Conservation (phyloP, 1,140 invertebrate genomes). For the Nasonia vitripennis region DNA sequence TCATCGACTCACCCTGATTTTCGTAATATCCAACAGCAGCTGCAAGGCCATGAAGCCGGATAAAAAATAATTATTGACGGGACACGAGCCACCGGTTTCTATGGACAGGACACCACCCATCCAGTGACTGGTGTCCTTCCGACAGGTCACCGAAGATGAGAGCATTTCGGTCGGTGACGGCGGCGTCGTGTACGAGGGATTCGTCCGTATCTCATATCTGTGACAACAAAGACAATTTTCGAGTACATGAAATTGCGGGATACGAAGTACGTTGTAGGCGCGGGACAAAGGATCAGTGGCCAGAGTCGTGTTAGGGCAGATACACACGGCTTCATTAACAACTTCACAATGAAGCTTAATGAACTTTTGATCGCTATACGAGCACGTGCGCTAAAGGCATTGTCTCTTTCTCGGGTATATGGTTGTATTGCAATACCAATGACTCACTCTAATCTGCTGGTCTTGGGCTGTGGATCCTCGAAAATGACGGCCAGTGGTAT, state of each 20-base stretch:
- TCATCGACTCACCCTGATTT: slow-evolving; percentile 77
- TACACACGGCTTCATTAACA: too few relatives aligned
- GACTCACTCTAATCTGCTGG: slow-evolving; percentile 76
- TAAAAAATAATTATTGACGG: slow-evolving; percentile 84
- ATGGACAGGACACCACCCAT: slow-evolving; percentile 79
- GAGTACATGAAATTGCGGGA: too few relatives aligned
- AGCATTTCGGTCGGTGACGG: slow-evolving; percentile 79
- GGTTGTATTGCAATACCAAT: too few relatives aligned
- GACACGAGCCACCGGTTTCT: slow-evolving; percentile 81
- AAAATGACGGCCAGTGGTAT: slow-evolving; percentile 84
- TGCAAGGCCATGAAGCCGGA: slow-evolving; percentile 85
- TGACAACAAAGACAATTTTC: slow-evolving; percentile 39
- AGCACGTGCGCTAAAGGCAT: too few relatives aligned
- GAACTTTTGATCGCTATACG: too few relatives aligned
- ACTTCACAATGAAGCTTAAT: too few relatives aligned
- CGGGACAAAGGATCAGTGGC: too few relatives aligned
- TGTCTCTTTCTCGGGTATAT: too few relatives aligned
- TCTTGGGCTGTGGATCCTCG: slow-evolving; percentile 76
- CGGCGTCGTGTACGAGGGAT: slow-evolving; percentile 79
- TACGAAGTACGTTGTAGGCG: too few relatives aligned
- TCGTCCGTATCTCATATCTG: slow-evolving; percentile 83
- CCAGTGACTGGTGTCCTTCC: slow-evolving; percentile 79
- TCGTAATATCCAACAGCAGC: slow-evolving; percentile 82
- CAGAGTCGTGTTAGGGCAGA: too few relatives aligned
- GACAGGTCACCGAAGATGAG: slow-evolving; percentile 81